Evolutionary conservation across 2,113 vertebrate genomes (phyloP).

Genomic region (Hippocampus barbouri): DNA sequence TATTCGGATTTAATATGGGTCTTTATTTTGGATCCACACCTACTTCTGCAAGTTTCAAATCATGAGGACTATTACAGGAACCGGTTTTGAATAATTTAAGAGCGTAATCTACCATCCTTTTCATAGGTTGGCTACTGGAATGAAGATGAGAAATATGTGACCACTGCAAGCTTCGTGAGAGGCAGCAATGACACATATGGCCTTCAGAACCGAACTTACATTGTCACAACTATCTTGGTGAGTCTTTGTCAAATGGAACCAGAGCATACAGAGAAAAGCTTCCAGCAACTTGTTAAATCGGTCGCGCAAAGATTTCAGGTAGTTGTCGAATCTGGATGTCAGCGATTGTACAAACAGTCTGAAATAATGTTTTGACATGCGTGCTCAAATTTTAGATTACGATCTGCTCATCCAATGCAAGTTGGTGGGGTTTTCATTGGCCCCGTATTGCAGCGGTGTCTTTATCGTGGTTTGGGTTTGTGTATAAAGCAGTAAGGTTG

Average conservation of each 20-base stretch:
- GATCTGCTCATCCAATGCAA: not conserved
- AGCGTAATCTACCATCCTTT: not conserved
- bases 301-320: not conserved
- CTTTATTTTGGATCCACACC: not conserved
- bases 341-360: not conserved
- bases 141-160: slow-evolving; percentile 93
- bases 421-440: not conserved
- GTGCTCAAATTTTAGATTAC: not conserved
- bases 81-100: not conserved
- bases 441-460: slow-evolving; percentile 1
- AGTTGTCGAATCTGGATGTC: not conserved
- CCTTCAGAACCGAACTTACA: slow-evolving; percentile 93
- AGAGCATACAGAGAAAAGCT: not conserved
- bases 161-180: slow-evolving; percentile 78
- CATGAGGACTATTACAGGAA: not conserved
- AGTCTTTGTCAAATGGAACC: slow-evolving; percentile 48
- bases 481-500: not conserved
- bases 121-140: slow-evolving; percentile 96
- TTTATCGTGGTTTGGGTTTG: not conserved
- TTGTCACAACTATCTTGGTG: slow-evolving; percentile 96
- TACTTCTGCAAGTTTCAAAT: not conserved
- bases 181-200: slow-evolving; percentile 84
- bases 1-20: not conserved
- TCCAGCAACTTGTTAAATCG: not conserved
- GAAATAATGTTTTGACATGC: not conserved